Evolutionary conservation across 1,140 invertebrate genomes (phyloP).

Genomic region (Thalassaphorura encarpata): DNA sequence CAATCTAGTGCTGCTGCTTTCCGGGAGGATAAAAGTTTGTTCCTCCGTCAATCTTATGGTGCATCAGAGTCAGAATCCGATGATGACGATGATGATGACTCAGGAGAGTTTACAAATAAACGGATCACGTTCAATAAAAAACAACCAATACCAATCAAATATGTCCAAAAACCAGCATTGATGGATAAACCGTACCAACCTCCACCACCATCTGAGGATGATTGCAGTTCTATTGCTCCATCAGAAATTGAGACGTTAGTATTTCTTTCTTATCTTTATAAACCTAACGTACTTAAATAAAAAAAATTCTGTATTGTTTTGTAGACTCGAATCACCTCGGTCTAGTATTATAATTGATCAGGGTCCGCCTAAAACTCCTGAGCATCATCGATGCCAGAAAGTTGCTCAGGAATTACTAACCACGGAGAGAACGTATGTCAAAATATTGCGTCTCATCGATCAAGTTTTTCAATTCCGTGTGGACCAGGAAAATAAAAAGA

Average conservation of each 20-base stretch:
- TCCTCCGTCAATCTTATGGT: slow-evolving; percentile 28
- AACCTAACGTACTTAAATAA: too few species aligned
- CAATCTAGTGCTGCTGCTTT: slow-evolving; percentile 8
- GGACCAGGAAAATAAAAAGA: slow-evolving; percentile 43
- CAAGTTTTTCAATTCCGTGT: slow-evolving; percentile 48
- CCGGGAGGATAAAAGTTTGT: slow-evolving; percentile 17
- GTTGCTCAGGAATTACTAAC: slow-evolving; percentile 44
- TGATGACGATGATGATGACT: slow-evolving; percentile 37
- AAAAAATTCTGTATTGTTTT: too few species aligned
- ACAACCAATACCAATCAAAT: slow-evolving; percentile 11
- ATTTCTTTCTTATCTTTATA: slow-evolving; percentile 25
- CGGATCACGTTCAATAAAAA: slow-evolving; percentile 10
- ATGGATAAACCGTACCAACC: slow-evolving; percentile 22
- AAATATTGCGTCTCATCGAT: slow-evolving; percentile 44
- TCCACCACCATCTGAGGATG: slow-evolving; percentile 21
- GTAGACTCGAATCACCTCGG: slow-evolving; percentile 18
- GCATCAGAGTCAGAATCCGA: slow-evolving; percentile 35
- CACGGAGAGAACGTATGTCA: slow-evolving; percentile 46
- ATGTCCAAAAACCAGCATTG: slow-evolving; percentile 16
- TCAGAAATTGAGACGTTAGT: slow-evolving; percentile 12
- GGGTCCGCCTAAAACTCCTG: slow-evolving; percentile 16
- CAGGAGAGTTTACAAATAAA: slow-evolving; percentile 23
- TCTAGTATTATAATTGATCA: slow-evolving; percentile 8
- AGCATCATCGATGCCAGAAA: slow-evolving; percentile 36
- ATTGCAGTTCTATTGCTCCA: slow-evolving; percentile 23